Percentiles rank a stretch among this genome's conserved stretches.
These are phyloP conservation scores for Sylvietta virens DNA, from an alignment of 2,113 vertebrate species.

Conservation along the genomic window DNA sequence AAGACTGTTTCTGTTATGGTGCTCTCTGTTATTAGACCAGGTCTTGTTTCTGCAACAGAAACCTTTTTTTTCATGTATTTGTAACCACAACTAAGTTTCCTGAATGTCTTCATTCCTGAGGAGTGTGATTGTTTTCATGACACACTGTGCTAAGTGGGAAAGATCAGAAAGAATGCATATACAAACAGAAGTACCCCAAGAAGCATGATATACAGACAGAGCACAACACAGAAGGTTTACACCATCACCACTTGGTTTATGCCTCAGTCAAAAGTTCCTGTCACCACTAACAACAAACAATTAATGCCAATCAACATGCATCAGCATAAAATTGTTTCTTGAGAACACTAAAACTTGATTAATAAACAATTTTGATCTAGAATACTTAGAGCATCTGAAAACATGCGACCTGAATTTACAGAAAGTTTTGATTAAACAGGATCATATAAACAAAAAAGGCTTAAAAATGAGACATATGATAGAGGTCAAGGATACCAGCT, in stretches of 20 bases:
- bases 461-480: not conserved
- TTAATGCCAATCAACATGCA: not conserved
- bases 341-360: not conserved
- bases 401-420: not conserved
- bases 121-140: accelerated
- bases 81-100: not conserved
- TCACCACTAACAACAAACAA: not conserved
- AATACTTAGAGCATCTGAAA: not conserved
- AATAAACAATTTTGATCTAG: not conserved
- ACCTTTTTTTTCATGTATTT: not conserved
- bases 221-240: not conserved
- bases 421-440: not conserved
- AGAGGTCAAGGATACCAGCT: not conserved
- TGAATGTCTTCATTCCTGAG: not conserved
- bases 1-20: not conserved
- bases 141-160: not conserved
- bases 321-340: not conserved
- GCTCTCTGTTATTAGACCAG: not conserved
- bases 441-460: not conserved
- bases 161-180: not conserved
- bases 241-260: not conserved
- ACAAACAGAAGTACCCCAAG: not conserved
- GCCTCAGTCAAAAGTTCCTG: not conserved
- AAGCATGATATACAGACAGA: not conserved
- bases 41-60: not conserved